Conservation (phyloP, 1,140 invertebrate genomes). For the Camponotus floridanus region DNA sequence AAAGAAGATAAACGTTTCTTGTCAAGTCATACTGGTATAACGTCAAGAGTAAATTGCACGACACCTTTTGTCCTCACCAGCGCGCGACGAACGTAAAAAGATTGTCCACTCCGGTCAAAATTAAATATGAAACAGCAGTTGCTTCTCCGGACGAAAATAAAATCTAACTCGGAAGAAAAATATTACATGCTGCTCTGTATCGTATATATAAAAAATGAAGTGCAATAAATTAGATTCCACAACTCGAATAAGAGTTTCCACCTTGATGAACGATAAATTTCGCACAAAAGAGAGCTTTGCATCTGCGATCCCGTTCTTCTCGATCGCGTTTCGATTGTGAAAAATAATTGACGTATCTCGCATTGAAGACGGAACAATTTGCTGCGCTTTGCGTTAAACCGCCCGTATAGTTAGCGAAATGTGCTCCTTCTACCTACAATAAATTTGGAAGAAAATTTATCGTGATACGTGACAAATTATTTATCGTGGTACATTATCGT, state of each 20-base stretch:
- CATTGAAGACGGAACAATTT: not conserved
- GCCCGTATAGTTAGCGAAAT: not conserved
- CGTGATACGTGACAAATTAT: not conserved
- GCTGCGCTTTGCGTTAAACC: not conserved
- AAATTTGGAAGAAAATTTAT: not conserved
- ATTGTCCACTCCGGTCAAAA: constrained; percentile 20
- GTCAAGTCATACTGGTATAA: constrained; percentile 29
- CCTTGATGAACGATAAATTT: too few species aligned
- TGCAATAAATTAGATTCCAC: not conserved
- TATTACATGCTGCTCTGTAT: not conserved
- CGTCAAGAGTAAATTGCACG: constrained; percentile 16
- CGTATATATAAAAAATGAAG: not conserved
- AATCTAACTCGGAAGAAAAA: not conserved
- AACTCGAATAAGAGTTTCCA: too few species aligned
- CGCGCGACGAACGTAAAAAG: not conserved
- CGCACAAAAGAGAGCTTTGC: not conserved
- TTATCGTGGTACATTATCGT: not conserved
- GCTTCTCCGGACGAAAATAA: not conserved
- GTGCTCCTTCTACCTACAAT: too few species aligned
- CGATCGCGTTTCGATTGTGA: not conserved
- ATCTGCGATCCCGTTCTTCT: not conserved
- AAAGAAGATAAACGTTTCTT: constrained; percentile 10
- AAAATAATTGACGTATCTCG: not conserved
- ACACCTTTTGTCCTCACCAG: not conserved
- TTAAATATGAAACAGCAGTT: constrained; percentile 45